Percentiles rank a stretch among this genome's conserved stretches.
Evolutionary conservation across 2,113 vertebrate species (phyloP).

Genomic region (Antechinus flavipes): DNA sequence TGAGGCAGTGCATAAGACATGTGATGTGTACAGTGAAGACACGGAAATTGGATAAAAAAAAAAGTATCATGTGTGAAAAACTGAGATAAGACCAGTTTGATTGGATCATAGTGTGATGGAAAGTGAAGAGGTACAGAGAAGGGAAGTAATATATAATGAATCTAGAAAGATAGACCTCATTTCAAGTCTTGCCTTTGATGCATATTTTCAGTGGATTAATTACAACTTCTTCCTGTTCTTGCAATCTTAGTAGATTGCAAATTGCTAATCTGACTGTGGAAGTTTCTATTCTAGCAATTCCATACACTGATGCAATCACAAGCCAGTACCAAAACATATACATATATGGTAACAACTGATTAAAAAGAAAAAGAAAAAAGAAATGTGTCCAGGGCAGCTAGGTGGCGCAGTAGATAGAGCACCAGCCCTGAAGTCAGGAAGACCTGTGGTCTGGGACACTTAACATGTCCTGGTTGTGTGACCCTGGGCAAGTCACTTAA

Average conservation of each 20-base stretch:
- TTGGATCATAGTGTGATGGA: not conserved
- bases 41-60: not conserved
- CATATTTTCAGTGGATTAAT: not conserved
- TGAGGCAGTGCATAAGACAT: not conserved
- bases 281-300: not conserved
- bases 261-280: not conserved
- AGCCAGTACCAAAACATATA: not conserved
- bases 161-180: not conserved
- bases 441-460: no score
- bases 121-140: not conserved
- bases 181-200: not conserved
- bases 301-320: not conserved
- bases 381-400: no score
- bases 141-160: not conserved
- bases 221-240: not conserved
- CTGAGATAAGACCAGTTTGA: not conserved
- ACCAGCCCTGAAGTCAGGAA: no score
- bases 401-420: no score
- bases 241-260: not conserved
- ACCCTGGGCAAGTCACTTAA: no score
- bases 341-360: not conserved
- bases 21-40: not conserved
- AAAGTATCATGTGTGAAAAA: not conserved
- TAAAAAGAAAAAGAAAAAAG: not conserved
- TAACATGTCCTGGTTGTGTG: no score